phyloP scores from a whole-genome alignment of 2,797 vertebrate species.

The Gambusia yucatana region DNA sequence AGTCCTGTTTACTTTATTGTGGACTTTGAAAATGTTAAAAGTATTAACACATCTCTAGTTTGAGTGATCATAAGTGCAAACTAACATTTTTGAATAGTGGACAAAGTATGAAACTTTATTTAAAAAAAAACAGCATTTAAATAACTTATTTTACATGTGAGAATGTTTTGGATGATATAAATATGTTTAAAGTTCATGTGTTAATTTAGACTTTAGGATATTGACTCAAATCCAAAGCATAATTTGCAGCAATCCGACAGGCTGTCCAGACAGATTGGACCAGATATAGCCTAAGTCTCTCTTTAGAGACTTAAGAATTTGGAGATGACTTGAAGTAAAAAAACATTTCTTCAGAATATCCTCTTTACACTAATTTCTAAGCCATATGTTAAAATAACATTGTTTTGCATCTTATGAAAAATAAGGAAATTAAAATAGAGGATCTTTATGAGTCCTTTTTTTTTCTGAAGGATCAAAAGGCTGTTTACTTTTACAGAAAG shows the following conservation, averaged over 20 bases:
- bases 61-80: neutral
- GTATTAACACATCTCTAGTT: neutral
- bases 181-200: neutral
- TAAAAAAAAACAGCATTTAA: neutral
- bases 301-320: neutral
- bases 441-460: neutral
- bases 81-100: neutral
- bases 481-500: neutral
- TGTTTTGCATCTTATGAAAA: neutral
- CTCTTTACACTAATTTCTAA: neutral
- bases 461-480: neutral
- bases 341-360: neutral
- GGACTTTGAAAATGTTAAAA: neutral
- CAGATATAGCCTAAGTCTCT: neutral
- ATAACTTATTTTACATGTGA: neutral
- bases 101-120: neutral
- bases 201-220: neutral
- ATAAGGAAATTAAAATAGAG: neutral
- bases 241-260: neutral
- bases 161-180: neutral
- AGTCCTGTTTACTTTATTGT: neutral
- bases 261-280: neutral
- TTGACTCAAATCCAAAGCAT: neutral
- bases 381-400: neutral
- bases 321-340: neutral